Evolutionary conservation across 2,797 vertebrate genomes (phyloP), one percentile per base, ranked within the genome.

Genomic region (Acipenser oxyrinchus): DNA sequence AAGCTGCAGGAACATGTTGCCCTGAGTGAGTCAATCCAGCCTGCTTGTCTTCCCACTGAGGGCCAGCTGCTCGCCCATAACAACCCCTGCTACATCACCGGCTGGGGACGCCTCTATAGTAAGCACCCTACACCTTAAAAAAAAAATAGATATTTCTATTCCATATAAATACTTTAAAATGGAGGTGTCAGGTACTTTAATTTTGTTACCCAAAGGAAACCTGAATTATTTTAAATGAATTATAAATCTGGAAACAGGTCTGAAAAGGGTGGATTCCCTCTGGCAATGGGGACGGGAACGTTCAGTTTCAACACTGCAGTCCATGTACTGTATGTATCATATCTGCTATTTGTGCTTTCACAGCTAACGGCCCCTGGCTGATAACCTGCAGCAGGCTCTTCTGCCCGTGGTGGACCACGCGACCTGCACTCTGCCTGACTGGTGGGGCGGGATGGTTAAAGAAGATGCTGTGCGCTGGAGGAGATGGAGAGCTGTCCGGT

Each of bases 101-200:
- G 95, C 73, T 96, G 94, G 95, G 95, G 95, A 13, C 89, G 87
- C 57, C 77, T 95, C 72, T 84, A 83, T 84, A 91, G 89, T 90
- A 70, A 79, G 87, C 81, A 23, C 55, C 3, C 11, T 6, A 1
- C 10, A 2, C 12, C 55, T n/a, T n/a, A 62, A 13, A 62, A 37
- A 37, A 37, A 37, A 37, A 37, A 37, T 3, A 37, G 4, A 37
- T 37, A 37, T 37, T 3, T 37, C 2, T 37, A 37, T 37, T 37
- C 23, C 23, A 37, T 37, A 37, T 37, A 37, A 37, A 3, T 37
- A 37, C 23, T 37, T 37, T 37, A 3, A 37, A 37, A 37, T 5
- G 6, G 51, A 8, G 51, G 51, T 6, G 2, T 8, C 3, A 8
- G 52, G 6, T 9, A 7, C n/a, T 23, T 57, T 8, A 4, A 53